Evolutionary conservation across 2,797 vertebrate species (phyloP).

Genomic region (Poeciliopsis turneri): DNA sequence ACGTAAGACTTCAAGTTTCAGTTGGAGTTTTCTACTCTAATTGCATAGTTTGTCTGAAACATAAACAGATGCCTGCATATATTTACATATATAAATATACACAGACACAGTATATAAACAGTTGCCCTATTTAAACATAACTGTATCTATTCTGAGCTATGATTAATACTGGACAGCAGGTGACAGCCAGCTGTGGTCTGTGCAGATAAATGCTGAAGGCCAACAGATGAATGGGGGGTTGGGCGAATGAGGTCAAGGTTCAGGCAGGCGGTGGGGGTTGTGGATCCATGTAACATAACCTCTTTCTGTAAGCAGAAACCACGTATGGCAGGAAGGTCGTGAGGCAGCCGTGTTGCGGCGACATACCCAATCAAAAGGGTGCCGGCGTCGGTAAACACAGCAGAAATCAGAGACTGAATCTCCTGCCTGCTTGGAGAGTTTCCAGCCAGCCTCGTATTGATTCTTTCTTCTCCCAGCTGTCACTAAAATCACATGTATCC

Average conservation of each 20-base stretch:
- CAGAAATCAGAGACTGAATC: slow-evolving; percentile 45
- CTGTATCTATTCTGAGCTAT: slow-evolving; percentile 17
- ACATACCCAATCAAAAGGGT: slow-evolving; percentile 46
- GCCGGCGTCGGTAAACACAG: slow-evolving; percentile 49
- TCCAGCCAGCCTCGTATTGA: not conserved
- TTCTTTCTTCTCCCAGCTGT: slow-evolving; percentile 3
- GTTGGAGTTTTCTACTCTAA: not conserved
- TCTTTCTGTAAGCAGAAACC: slow-evolving; percentile 58
- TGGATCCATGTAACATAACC: slow-evolving; percentile 52
- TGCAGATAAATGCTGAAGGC: slow-evolving; percentile 30
- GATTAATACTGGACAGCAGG: slow-evolving; percentile 39
- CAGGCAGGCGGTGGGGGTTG: slow-evolving; percentile 35
- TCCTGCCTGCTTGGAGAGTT: slow-evolving; percentile 14
- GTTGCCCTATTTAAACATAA: not conserved
- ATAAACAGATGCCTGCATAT: not conserved
- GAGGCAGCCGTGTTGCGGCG: slow-evolving; percentile 55
- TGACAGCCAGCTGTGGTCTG: slow-evolving; percentile 27
- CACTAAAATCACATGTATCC: slow-evolving; percentile 15
- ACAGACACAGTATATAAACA: not conserved
- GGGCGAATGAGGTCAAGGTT: slow-evolving; percentile 59
- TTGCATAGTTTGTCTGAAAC: not conserved
- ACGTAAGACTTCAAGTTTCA: not conserved
- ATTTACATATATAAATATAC: not conserved
- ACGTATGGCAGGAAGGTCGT: slow-evolving; percentile 60
- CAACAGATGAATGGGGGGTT: slow-evolving; percentile 34